Evolutionary conservation across 2,888 invertebrate genomes (phyloP), one percentile per base, ranked within the genome.

Genomic region (Autographa pulchrina): DNA sequence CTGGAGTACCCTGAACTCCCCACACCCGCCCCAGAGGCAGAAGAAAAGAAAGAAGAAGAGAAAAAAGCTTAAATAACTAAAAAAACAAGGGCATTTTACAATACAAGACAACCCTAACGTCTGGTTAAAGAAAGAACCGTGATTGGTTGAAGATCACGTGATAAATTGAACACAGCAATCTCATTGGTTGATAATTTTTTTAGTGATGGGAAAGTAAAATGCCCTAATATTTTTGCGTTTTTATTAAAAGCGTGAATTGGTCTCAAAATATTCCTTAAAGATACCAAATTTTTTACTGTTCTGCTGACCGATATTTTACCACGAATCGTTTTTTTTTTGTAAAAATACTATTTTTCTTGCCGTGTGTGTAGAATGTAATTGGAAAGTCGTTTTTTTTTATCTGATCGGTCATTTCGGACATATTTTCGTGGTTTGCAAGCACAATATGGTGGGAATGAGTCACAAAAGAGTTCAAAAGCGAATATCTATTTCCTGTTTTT

Each of bases 1-100:
- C 93, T 98, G 86, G 98, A 98, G 92, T 98, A 98, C 94, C 98
- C 98, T 3, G 98, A 98, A 87, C 97, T 98, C 90, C 97, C 86
- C 80, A 95, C 87, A 77, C 96, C 90, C 83, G 95, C 88, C 82
- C 94, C 85, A 85, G 94, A 92, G 86, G 48, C 48, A 16, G 95
- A 79, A 68, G 92, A 90, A 80, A 92, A 93, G 75, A 90, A 92
- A 54, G 92, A 89, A 71, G 90, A 91, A 79, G 92, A 92, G 74
- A 93, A 95, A 72, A 95, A 94, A 84, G 91, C 94, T 65, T 95
- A 95, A 94, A 86, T 66, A 73, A 69, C 60, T 64, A 20, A 60
- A 85, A 77, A 75, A 65, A 62, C 48, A 0, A 70, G 70, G 72
- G 83, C 83, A 84, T 83, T 84, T 83, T 81, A 84, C 82, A 67